Base-by-base conservation (phyloP, 2,888 invertebrate genomes). In the Drosophila peninsularis region DNA sequence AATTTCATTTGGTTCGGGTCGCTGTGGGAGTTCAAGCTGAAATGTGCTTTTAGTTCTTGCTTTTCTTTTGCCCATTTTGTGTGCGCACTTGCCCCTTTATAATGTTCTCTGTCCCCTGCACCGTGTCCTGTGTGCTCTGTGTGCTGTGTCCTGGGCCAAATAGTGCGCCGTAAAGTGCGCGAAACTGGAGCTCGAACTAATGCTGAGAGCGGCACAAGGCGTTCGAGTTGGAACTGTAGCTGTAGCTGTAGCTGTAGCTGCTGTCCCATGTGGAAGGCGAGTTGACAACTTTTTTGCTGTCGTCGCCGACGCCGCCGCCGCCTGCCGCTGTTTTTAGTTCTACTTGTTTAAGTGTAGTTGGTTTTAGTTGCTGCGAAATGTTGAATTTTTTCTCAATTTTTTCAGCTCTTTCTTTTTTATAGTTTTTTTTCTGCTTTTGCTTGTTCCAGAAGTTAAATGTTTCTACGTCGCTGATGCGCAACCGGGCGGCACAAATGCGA, bases 401-500 rank as follows among this genome's bases (percentile, higher is more conserved):
- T 45, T 32, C 24, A 39, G 39, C 41, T 42, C 45, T 60, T 50
- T 49, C 24, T 9, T 56, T 34, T 50, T 42, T 34, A 19, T 36
- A 56, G 24, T 17, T 32, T 55, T 52, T 47, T 49, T 53, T 41
- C n/a, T 56, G 47, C 53, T 49, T 37, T 19, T 10, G 30, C 66
- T 76, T 81, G 76, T 81, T 84, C 34, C 70, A 86, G 78, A 84
- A 84, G 84, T 86, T 84, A 84, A 84, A 84, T 84, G 83, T 77
- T 84, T 86, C 84, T 86, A 76, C 74, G 81, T 82, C 81, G 84
- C 78, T 81, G 84, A 76, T 83, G 88, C 67, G 88, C 84, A 84
- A 78, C 86, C 86, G 79, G 75, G 86, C 88, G 81, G 88, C 84
- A 88, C 84, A 84, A 84, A 84, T 88, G 83, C 86, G 84, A 88